Conservation (phyloP, 2,888 invertebrate species). For the Standfussiana lucernea region DNA sequence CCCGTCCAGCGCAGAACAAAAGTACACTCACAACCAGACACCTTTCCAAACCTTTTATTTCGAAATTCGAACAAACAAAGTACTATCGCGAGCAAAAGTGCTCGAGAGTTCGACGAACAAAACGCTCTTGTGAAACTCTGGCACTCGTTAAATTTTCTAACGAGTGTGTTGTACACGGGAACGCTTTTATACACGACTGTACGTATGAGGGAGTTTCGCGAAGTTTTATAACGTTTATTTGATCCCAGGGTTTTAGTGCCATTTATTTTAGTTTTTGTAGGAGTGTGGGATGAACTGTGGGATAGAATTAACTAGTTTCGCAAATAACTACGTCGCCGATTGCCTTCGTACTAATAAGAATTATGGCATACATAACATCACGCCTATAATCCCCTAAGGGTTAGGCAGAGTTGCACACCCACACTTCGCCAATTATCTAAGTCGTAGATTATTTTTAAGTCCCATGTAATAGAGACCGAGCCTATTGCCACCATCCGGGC, state of each 20-base stretch:
- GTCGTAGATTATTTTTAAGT: too few species aligned
- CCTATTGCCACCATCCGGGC: too few species aligned
- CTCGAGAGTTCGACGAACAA: conserved; percentile 53
- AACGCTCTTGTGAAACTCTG: conserved; percentile 53
- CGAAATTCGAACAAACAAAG: conserved; percentile 58
- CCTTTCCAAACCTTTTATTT: conserved; percentile 50
- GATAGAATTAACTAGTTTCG: neutral
- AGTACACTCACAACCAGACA: conserved; percentile 50
- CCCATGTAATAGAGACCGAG: too few species aligned
- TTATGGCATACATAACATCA: too few species aligned
- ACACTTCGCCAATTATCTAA: too few species aligned
- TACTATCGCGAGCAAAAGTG: conserved; percentile 57
- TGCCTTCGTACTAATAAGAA: too few species aligned
- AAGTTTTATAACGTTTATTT: conserved; percentile 40
- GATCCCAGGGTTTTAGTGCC: conserved; percentile 18
- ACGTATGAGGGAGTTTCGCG: conserved; percentile 33
- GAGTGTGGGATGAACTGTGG: neutral
- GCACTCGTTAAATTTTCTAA: conserved; percentile 67
- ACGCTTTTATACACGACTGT: conserved; percentile 62
- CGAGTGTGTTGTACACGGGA: conserved; percentile 62
- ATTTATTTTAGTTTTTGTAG: conserved; percentile 27
- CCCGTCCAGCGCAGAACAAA: conserved; percentile 33
- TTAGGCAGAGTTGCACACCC: too few species aligned
- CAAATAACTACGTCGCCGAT: neutral
- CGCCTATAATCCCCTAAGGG: too few species aligned